Percentiles rank a stretch among this genome's conserved stretches.
Conservation (phyloP, 2,888 invertebrate species). For the Charanyca ferruginea region DNA sequence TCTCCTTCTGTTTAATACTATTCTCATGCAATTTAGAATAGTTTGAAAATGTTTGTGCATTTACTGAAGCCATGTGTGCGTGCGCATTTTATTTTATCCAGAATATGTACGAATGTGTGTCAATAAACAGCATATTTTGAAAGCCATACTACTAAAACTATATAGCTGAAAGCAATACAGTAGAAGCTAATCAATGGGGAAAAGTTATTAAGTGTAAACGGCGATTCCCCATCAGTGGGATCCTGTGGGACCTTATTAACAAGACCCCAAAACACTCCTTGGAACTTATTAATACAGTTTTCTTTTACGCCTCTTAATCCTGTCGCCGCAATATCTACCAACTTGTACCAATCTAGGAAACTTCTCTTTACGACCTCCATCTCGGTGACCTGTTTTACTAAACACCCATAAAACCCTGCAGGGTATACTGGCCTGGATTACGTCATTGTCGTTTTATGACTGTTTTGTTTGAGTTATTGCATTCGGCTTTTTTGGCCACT, state of each 20-base stretch:
- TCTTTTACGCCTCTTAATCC: constrained; percentile 27
- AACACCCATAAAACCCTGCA: constrained; percentile 78
- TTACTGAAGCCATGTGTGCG: not conserved
- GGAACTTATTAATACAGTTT: constrained; percentile 25
- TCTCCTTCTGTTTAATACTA: not conserved
- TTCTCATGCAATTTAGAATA: constrained; percentile 2
- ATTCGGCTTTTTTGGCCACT: constrained; percentile 62
- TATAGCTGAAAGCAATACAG: not conserved
- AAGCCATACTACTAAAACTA: not conserved
- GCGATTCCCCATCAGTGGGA: constrained; percentile 3
- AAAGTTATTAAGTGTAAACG: not conserved
- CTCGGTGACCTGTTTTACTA: constrained; percentile 79
- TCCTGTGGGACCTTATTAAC: constrained; percentile 1
- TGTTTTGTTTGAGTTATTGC: constrained; percentile 68
- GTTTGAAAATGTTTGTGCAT: not conserved
- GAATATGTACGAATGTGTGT: not conserved
- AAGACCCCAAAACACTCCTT: constrained; percentile 1
- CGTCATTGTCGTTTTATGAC: constrained; percentile 76
- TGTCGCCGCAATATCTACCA: constrained; percentile 44
- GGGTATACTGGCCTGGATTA: constrained; percentile 75
- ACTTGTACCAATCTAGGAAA: constrained; percentile 74
- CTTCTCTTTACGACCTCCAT: constrained; percentile 75
- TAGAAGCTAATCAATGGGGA: not conserved
- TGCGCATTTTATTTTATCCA: not conserved
- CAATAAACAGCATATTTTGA: not conserved